These are phyloP conservation scores for Doryteuthis pealeii DNA, from an alignment of 1,140 invertebrate genomes.

Conservation along the genomic window DNA sequence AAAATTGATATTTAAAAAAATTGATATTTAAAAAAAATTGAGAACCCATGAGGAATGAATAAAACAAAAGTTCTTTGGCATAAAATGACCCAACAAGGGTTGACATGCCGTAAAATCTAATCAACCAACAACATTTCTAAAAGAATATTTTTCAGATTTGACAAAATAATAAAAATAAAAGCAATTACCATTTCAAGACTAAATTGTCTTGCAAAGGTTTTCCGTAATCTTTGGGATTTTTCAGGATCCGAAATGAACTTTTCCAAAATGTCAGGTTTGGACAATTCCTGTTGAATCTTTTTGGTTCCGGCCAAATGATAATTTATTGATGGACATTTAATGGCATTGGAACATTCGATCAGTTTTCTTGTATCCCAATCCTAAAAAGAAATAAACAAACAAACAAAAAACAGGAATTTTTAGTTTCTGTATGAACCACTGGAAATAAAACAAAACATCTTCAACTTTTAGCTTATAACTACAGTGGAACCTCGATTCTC, in stretches of 20 bases:
- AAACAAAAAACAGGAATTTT: neutral
- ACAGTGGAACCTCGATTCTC: too few relatives aligned
- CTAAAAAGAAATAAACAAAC: constrained; percentile 50
- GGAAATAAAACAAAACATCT: too few relatives aligned
- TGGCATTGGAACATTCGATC: constrained; percentile 84
- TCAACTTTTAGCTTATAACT: too few relatives aligned
- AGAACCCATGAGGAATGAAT: too few relatives aligned
- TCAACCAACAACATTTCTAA: too few relatives aligned
- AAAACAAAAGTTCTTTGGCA: too few relatives aligned
- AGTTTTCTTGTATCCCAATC: constrained; percentile 85
- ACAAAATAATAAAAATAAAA: too few relatives aligned
- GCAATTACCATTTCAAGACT: constrained; percentile 71
- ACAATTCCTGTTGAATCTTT: constrained; percentile 80
- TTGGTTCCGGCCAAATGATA: constrained; percentile 69
- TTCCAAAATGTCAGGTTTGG: constrained; percentile 72
- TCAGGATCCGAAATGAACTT: constrained; percentile 68
- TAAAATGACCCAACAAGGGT: too few relatives aligned
- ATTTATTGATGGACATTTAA: constrained; percentile 94
- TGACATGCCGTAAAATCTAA: too few relatives aligned
- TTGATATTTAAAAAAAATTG: too few relatives aligned
- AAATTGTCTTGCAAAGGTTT: constrained; percentile 89
- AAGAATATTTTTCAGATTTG: too few relatives aligned
- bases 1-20: too few relatives aligned
- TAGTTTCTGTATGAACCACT: neutral
- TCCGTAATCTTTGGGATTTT: constrained; percentile 66